Evolutionary conservation across 2,113 vertebrate genomes (phyloP).

Genomic region (Panurus biarmicus): DNA sequence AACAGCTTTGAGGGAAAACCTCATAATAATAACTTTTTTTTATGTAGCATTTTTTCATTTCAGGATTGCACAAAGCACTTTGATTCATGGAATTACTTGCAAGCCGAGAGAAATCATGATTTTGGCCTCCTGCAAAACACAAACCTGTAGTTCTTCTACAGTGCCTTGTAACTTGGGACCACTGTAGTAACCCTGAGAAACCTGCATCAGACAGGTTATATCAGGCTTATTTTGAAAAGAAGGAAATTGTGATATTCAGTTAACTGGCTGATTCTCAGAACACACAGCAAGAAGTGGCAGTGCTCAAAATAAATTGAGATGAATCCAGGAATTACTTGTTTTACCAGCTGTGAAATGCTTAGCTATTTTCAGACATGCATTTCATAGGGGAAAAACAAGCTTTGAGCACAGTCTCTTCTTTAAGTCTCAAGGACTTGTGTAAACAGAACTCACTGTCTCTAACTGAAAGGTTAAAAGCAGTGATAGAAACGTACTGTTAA

Average conservation of each 20-base stretch:
- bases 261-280: not conserved
- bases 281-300: not conserved
- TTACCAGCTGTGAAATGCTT: not conserved
- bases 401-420: not conserved
- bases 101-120: not conserved
- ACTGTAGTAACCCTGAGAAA: not conserved
- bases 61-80: not conserved
- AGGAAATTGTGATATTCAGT: not conserved
- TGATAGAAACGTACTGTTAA: not conserved
- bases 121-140: not conserved
- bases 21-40: not conserved
- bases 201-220: not conserved
- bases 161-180: not conserved
- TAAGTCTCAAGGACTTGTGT: not conserved
- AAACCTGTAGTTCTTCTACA: not conserved
- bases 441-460: not conserved
- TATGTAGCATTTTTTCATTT: conserved; percentile 36
- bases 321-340: not conserved
- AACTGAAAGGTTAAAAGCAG: not conserved
- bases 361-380: not conserved
- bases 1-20: not conserved
- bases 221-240: not conserved
- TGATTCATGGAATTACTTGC: not conserved
- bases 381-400: not conserved
- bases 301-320: not conserved